phyloP scores from a whole-genome alignment of 1,140 invertebrate genomes.

The Colletes latitarsis region DNA sequence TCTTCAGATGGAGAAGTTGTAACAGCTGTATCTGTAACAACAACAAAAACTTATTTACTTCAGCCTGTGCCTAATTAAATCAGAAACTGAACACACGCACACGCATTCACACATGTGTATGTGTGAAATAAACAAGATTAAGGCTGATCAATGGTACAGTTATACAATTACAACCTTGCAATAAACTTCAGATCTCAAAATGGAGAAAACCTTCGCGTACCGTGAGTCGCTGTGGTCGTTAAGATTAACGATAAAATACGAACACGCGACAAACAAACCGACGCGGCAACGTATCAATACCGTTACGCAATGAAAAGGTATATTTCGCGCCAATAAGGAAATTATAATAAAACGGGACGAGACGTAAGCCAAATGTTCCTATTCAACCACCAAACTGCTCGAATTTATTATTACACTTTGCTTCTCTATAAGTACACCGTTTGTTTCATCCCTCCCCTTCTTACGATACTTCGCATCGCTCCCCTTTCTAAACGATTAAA shows the following conservation, averaged over 20 bases:
- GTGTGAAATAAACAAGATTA: conserved; percentile 35
- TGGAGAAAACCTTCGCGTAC: conserved; percentile 1
- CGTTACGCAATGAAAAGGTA: conserved; percentile 36
- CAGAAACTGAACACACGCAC: neutral
- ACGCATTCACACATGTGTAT: neutral
- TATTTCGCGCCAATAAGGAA: conserved; percentile 40
- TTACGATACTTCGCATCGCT: conserved; percentile 17
- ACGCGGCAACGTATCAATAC: neutral
- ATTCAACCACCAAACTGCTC: conserved; percentile 1
- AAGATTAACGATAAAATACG: conserved; percentile 19
- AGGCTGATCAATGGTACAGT: conserved; percentile 22
- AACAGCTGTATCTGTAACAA: conserved; percentile 73
- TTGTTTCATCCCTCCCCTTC: conserved; percentile 3
- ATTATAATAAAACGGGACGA: neutral
- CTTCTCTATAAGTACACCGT: neutral
- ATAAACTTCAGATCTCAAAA: conserved; percentile 10
- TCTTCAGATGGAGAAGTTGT: conserved; percentile 87
- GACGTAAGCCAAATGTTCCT: neutral
- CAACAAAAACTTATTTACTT: conserved; percentile 16
- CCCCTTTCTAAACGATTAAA: conserved; percentile 29
- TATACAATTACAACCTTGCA: conserved; percentile 38
- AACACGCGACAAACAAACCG: neutral
- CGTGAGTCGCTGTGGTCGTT: neutral
- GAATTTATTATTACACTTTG: conserved; percentile 24
- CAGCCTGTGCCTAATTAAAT: neutral